Percentiles rank a stretch among this genome's conserved stretches.
phyloP scores from a whole-genome alignment of 2,113 vertebrate genomes.

The Heterocephalus glaber region DNA sequence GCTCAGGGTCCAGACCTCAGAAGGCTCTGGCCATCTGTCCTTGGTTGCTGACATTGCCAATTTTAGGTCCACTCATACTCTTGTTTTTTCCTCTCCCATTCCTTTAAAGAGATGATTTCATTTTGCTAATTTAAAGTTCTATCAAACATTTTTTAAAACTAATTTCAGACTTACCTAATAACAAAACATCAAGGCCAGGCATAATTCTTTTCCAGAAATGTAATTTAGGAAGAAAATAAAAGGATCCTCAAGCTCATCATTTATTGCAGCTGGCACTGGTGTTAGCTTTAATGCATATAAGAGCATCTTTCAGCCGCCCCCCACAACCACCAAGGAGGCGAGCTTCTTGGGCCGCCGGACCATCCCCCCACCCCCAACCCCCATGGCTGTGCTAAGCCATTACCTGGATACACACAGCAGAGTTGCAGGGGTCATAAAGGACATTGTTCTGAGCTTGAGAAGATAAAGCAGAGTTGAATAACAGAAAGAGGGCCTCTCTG shows the following conservation, averaged over 20 bases:
- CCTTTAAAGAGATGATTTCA: slow-evolving; percentile 32
- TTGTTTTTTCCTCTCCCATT: slow-evolving; percentile 17
- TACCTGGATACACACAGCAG: too few species aligned
- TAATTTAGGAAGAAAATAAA: slow-evolving; percentile 63
- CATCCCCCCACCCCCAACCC: too few species aligned
- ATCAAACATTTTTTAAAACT: slow-evolving; percentile 19
- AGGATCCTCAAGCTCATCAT: neutral
- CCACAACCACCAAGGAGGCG: too few species aligned
- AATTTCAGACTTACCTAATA: slow-evolving; percentile 56
- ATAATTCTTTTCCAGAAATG: slow-evolving; percentile 50
- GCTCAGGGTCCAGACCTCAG: neutral
- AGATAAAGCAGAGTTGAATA: too few species aligned
- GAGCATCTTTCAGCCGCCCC: slow-evolving; percentile 11
- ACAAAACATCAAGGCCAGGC: neutral
- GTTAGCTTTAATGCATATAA: neutral
- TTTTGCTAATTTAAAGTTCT: slow-evolving; percentile 24
- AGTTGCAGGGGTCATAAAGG: too few species aligned
- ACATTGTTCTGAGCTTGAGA: too few species aligned
- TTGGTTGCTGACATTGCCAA: neutral
- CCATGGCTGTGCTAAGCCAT: too few species aligned
- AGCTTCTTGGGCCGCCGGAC: too few species aligned
- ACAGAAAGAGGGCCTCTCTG: too few species aligned
- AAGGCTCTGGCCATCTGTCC: neutral
- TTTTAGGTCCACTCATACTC: neutral
- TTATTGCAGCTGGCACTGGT: neutral